A percentile compares a stretch with the other conserved stretches of the same genome.
phyloP scores from a whole-genome alignment of 1,140 invertebrate genomes.

The Brachionus calyciflorus region DNA sequence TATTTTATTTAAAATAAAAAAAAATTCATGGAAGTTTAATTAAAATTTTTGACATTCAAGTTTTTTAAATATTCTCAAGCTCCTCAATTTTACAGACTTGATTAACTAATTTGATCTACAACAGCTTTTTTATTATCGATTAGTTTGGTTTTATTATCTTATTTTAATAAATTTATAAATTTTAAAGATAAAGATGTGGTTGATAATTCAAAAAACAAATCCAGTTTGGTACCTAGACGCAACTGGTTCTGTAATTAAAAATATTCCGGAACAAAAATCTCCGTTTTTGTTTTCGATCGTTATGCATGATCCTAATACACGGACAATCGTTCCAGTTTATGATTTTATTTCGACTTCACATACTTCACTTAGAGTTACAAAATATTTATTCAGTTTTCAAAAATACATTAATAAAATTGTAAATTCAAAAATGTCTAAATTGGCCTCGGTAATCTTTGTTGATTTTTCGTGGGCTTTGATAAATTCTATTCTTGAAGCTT shows the following conservation, averaged over 20 bases:
- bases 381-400: constrained; percentile 3
- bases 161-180: not conserved
- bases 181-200: not conserved
- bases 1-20: too few relatives aligned
- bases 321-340: constrained; percentile 11
- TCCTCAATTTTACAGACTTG: too few relatives aligned
- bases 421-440: too few relatives aligned
- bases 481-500: too few relatives aligned
- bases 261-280: not conserved
- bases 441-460: too few relatives aligned
- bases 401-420: not conserved
- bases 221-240: constrained; percentile 22
- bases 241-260: not conserved
- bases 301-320: not conserved
- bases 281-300: constrained; percentile 20
- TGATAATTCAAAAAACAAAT: not conserved
- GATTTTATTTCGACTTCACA: constrained; percentile 14
- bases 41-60: too few relatives aligned
- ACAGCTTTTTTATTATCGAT: not conserved
- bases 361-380: not conserved
- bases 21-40: too few relatives aligned
- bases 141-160: not conserved
- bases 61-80: too few relatives aligned
- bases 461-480: too few relatives aligned
- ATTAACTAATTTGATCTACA: too few relatives aligned